These are phyloP conservation scores for Drosophila ochracea DNA, from an alignment of 2,888 invertebrate species.

Conservation along the genomic window DNA sequence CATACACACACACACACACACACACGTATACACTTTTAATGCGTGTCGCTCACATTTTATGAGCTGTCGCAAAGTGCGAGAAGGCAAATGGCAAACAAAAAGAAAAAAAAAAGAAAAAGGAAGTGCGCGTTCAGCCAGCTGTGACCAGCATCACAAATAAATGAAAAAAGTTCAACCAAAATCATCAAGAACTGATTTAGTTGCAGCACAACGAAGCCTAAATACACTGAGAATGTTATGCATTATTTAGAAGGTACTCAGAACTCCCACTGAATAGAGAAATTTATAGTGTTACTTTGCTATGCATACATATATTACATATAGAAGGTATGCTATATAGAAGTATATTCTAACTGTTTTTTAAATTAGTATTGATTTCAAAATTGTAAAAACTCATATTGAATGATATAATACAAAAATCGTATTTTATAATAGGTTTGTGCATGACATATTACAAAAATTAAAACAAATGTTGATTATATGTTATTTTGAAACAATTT, in stretches of 20 bases:
- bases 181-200: constrained; percentile 49
- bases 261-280: fast-evolving
- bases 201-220: not conserved
- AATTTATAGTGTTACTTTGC: not conserved
- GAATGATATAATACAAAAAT: not conserved
- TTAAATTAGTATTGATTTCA: not conserved
- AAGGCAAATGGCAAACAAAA: constrained; percentile 54
- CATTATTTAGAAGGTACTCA: not conserved
- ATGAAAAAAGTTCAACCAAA: constrained; percentile 69
- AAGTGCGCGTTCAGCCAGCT: constrained; percentile 76
- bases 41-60: constrained; percentile 80
- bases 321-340: not conserved
- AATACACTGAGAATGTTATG: not conserved
- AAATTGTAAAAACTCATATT: not conserved
- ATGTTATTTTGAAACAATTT: not conserved
- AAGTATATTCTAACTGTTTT: not conserved
- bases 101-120: constrained; percentile 44
- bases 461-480: not conserved
- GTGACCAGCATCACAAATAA: constrained; percentile 76
- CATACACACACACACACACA: constrained; percentile 15
- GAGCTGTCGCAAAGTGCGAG: constrained; percentile 79
- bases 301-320: fast-evolving
- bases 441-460: fast-evolving
- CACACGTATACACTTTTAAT: constrained; percentile 67
- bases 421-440: not conserved